Conservation (phyloP, 1,140 invertebrate genomes). For the Sycobia sp. region DNA sequence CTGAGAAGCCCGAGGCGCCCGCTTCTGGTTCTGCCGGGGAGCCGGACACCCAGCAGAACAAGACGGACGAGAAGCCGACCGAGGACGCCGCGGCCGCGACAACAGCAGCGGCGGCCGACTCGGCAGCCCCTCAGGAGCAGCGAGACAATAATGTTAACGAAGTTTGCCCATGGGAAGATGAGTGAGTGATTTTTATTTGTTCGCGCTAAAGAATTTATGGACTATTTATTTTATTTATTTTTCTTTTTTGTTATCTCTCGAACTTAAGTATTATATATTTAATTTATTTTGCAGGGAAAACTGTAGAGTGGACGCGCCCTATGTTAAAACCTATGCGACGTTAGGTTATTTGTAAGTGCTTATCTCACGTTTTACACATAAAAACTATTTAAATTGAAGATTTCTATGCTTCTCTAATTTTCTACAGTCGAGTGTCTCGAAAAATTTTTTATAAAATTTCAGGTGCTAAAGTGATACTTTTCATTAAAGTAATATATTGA, state of each 20-base stretch:
- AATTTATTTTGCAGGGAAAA: constrained; percentile 72
- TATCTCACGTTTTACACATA: constrained; percentile 47
- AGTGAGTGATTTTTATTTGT: constrained; percentile 70
- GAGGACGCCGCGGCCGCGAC: constrained; percentile 43
- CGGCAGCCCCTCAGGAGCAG: constrained; percentile 49
- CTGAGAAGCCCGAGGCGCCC: neutral
- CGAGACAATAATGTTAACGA: constrained; percentile 71
- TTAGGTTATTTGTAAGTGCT: constrained; percentile 81
- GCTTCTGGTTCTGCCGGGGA: constrained; percentile 10
- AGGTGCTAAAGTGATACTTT: no score
- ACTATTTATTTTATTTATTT: no score
- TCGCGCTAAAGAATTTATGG: no score
- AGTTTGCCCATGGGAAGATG: constrained; percentile 88
- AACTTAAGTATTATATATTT: constrained; percentile 38
- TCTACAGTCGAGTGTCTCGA: constrained; percentile 40
- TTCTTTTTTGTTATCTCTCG: no score
- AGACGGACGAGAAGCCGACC: constrained; percentile 54
- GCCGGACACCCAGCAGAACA: constrained; percentile 40
- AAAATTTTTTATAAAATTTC: no score
- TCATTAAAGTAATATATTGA: no score
- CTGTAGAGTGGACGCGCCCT: constrained; percentile 81
- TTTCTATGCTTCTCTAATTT: constrained; percentile 43
- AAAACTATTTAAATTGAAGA: constrained; percentile 38
- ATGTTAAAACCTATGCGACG: constrained; percentile 89
- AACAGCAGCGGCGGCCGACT: constrained; percentile 29